Conservation (phyloP, 2,888 invertebrate species). For the Lasioglossum lativentre region DNA sequence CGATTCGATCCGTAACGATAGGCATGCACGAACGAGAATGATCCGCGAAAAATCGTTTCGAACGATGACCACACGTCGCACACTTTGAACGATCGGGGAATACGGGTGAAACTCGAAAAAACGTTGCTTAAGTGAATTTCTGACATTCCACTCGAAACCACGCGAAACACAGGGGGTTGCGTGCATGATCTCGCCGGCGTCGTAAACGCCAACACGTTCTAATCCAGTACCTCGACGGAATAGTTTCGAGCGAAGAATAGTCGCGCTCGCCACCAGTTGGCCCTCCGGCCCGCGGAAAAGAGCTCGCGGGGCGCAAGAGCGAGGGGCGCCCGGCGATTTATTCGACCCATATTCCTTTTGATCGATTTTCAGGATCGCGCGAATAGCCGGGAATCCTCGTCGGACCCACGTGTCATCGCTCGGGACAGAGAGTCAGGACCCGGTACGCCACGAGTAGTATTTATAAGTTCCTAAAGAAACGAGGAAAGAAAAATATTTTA, state of each 20-base stretch:
- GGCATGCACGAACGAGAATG: neutral
- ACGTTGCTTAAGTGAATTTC: conserved; percentile 31
- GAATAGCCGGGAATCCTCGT: conserved; percentile 14
- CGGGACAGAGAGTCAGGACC: conserved; percentile 55
- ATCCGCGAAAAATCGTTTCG: neutral
- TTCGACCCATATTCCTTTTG: conserved; percentile 8
- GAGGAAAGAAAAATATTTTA: conserved; percentile 56
- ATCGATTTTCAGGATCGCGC: conserved; percentile 22
- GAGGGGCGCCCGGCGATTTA: conserved; percentile 1
- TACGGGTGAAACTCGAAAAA: conserved; percentile 5
- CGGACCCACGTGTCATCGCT: conserved; percentile 42
- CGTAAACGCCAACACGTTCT: conserved; percentile 33
- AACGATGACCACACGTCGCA: neutral
- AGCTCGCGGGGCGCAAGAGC: neutral
- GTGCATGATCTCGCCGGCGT: conserved; percentile 16
- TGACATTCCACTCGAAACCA: conserved; percentile 58
- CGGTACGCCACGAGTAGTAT: conserved; percentile 78
- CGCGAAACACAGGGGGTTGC: conserved; percentile 29
- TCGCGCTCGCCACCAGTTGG: neutral
- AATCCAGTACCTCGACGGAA: conserved; percentile 23
- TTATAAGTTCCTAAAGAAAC: conserved; percentile 82
- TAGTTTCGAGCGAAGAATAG: conserved; percentile 36
- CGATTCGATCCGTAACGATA: neutral
- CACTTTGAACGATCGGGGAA: conserved; percentile 18
- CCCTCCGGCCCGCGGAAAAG: neutral